These are phyloP conservation scores for Heliconius hermathena DNA, from an alignment of 1,140 invertebrate genomes.

Conservation along the genomic window DNA sequence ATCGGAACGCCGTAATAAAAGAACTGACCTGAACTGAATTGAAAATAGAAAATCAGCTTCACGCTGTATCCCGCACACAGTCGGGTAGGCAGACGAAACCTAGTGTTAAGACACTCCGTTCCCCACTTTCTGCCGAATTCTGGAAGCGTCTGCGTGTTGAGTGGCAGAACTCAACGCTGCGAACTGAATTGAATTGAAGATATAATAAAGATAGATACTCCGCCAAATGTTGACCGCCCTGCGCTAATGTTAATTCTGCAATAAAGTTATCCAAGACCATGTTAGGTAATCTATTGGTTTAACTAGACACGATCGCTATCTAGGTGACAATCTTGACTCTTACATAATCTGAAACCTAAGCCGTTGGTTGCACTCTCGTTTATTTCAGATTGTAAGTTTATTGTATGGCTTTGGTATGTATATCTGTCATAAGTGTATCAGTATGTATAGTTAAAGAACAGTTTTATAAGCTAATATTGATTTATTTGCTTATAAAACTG, in stretches of 20 bases:
- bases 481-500: neutral
- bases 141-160: too few species aligned
- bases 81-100: too few species aligned
- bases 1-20: too few species aligned
- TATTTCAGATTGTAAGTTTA: slow-evolving; percentile 28
- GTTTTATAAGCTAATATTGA: too few species aligned
- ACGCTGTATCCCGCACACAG: too few species aligned
- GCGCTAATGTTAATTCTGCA: slow-evolving; percentile 36
- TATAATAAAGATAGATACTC: neutral
- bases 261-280: slow-evolving; percentile 41
- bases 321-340: slow-evolving; percentile 40
- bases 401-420: neutral
- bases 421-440: slow-evolving; percentile 4
- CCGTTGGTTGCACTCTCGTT: slow-evolving; percentile 31
- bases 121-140: too few species aligned
- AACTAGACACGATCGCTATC: slow-evolving; percentile 40
- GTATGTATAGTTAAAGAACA: neutral
- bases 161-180: too few species aligned
- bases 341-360: slow-evolving; percentile 41
- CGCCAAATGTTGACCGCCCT: slow-evolving; percentile 28
- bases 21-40: neutral
- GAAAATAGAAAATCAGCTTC: neutral
- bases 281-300: slow-evolving; percentile 43
- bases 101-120: too few species aligned
- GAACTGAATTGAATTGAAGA: neutral